Base-by-base conservation (phyloP, 92 coral and sea anemone species). In the Porites cylindrica region DNA sequence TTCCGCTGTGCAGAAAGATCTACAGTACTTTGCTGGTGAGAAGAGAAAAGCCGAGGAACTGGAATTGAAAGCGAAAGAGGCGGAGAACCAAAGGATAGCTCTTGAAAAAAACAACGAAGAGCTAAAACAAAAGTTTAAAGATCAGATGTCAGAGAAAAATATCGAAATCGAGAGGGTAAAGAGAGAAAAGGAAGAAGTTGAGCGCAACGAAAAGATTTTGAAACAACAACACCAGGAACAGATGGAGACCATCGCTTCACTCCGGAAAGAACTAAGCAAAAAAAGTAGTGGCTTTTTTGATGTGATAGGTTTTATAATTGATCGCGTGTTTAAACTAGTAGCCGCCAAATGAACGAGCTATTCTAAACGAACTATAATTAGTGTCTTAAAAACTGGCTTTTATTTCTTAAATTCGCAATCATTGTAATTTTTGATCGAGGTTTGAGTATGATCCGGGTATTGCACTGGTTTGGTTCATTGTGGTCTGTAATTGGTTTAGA, bases 1-100 rank as follows among this genome's bases (percentile, higher is more conserved):
- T 16, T 10, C 54, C 51, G 88, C 81, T 64, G 88, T 74, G 20
- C 54, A 21, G 56, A 53, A 84, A 51, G 54, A 84, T 51, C 80
- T 73, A 13, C 4, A 23, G 32, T 1, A 29, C 32, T 29, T 29
- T 29, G 32, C 32, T 7, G 16, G 19, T 7, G 63, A 52, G 62
- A 47, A 8, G 79, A 84, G 70, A 51, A 59, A 84, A 50, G 51
- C 8, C 1, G 80, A 83, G 66, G 80, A 73, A 19, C 43, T 83
- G 80, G 81, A 58, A 26, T 8, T 1, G 58, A 72, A 60, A 43
- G 66, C 38, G 12, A 62, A 52, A 19, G 75, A 84, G 17, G 81
- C 70, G 75, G 88, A 68, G 51, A 23, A 21, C 7, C 32, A 78
- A 11, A 29, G 71, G 20, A 18, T 18, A 29, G 72, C 38, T 1